A percentile compares a stretch with the other conserved stretches of the same genome.
Conservation (phyloP, 2,888 invertebrate genomes). For the Andricus quercusramuli region DNA sequence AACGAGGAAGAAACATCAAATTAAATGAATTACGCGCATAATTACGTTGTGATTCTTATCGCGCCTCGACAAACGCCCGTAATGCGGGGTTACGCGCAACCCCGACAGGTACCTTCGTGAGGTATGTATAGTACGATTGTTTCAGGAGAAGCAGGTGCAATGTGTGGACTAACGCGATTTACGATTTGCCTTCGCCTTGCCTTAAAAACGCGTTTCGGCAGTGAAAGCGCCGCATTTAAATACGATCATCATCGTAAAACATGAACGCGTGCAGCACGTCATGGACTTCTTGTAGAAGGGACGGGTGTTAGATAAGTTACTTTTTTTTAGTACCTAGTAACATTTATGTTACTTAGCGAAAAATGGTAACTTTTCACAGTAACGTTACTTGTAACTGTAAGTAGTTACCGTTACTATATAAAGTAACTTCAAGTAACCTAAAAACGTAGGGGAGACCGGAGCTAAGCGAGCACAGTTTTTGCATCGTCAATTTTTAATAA, state of each 20-base stretch:
- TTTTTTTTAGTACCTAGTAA: too few species aligned
- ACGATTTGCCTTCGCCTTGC: constrained; percentile 30
- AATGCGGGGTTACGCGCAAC: constrained; percentile 63
- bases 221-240: constrained; percentile 45
- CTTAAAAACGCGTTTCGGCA: constrained; percentile 25
- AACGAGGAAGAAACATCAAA: constrained; percentile 69
- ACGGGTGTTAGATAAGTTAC: too few species aligned
- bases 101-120: constrained; percentile 48
- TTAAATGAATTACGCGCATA: constrained; percentile 73
- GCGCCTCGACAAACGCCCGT: constrained; percentile 69
- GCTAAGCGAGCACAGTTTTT: too few species aligned
- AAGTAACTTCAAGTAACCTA: too few species aligned
- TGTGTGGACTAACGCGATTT: constrained; percentile 37
- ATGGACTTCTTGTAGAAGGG: neutral
- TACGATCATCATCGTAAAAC: constrained; percentile 45
- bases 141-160: constrained; percentile 40
- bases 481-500: too few species aligned
- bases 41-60: constrained; percentile 70
- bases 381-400: too few species aligned
- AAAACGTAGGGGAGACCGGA: too few species aligned
- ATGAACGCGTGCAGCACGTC: constrained; percentile 21
- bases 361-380: too few species aligned
- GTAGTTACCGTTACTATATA: too few species aligned
- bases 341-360: too few species aligned
- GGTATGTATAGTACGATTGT: constrained; percentile 1